Base-by-base conservation (phyloP, 2,113 vertebrate species). In the Cebidichthys violaceus region DNA sequence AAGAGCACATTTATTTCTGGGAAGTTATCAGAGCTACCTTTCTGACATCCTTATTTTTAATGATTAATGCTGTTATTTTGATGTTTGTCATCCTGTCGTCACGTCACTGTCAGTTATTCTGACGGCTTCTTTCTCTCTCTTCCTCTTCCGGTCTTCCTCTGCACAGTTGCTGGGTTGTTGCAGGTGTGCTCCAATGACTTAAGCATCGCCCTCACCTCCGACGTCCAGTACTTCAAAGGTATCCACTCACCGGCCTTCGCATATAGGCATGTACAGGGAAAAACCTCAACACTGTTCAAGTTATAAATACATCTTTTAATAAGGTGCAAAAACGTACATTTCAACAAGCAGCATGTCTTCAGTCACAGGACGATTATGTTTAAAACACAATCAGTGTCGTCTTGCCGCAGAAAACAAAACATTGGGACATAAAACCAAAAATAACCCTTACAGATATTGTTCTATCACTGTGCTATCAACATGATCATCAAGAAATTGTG, bases 191-290 rank as follows among this genome's bases (percentile, higher is more conserved):
- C 95, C 17, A 96, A 95, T 55, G 98, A 99, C 27, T 70, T 99
- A 57, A 94, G 95, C 72, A 95, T 96, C 10, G 97, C 97, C 77
- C 94, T 99, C 87, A 99, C 97, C 37, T 96, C 96, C 27, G 97
- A 99, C 27, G 91, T 98, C 76, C 98, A 98, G 39, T 97, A 97
- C 92, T 96, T 97, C 67, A 98, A 97, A 98, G 98, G 98, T 98
- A 95, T 83, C 65, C 0, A 62, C 37, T 73, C 22, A 27, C 17
- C 22, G 27, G 37, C 66, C 22, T 72, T 29, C 9, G 3, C n/a
- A n/a, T n/a, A n/a, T n/a, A n/a, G n/a, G n/a, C n/a, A n/a, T n/a
- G n/a, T n/a, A n/a, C n/a, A n/a, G n/a, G n/a, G n/a, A n/a, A n/a
- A n/a, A 39, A 68, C 13, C 24, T 33, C 1, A 43, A 10, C n/a